phyloP scores from a whole-genome alignment of 1,140 invertebrate species.

The Spodoptera litura region DNA sequence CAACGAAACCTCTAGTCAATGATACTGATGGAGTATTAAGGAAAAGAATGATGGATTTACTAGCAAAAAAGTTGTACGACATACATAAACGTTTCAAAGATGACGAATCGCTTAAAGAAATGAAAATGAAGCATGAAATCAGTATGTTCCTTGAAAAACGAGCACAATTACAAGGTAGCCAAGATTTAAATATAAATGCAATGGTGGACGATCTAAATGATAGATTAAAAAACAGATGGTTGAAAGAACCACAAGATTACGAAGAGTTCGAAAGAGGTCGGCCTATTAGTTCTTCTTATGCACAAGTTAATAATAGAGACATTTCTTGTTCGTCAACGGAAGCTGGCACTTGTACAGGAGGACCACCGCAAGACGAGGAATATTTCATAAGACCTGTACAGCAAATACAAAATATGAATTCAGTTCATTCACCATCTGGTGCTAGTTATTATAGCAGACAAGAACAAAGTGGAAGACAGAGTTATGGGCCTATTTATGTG shows the following conservation, averaged over 20 bases:
- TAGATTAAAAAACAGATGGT: conserved; percentile 33
- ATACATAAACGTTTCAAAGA: conserved; percentile 53
- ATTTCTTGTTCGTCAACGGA: conserved; percentile 1
- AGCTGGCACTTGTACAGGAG: conserved; percentile 8
- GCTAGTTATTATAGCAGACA: not conserved
- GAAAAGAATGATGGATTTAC: conserved; percentile 56
- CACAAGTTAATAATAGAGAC: conserved; percentile 4
- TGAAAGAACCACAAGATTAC: not conserved
- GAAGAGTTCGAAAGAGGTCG: conserved; percentile 1
- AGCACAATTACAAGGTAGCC: conserved; percentile 49
- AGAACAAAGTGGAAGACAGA: too few relatives aligned
- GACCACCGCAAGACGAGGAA: not conserved
- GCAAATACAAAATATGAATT: not conserved
- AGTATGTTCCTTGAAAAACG: conserved; percentile 58
- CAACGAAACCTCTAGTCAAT: conserved; percentile 52
- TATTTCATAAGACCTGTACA: conserved; percentile 7
- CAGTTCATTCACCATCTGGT: not conserved
- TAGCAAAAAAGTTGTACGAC: conserved; percentile 63
- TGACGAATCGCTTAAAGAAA: conserved; percentile 47
- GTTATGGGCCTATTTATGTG: too few relatives aligned
- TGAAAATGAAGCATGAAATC: conserved; percentile 58
- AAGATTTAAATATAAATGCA: conserved; percentile 58
- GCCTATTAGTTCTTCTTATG: conserved; percentile 18
- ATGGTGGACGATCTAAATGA: conserved; percentile 64
- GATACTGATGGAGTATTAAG: conserved; percentile 54